These are phyloP conservation scores for Zaprionus inermis DNA, from an alignment of 1,140 invertebrate species.

Conservation along the genomic window DNA sequence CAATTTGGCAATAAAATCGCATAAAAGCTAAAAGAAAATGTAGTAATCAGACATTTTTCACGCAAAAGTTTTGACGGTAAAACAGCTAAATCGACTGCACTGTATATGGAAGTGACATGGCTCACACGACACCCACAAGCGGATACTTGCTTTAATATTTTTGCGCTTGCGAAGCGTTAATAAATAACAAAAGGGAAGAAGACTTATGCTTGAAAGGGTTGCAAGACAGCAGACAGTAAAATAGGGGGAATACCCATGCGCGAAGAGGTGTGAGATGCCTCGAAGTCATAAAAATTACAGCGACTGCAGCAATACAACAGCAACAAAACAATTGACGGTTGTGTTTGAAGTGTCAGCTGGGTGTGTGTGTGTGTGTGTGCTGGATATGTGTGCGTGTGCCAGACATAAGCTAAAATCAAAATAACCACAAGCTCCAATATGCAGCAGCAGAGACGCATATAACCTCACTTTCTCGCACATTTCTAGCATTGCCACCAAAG, in stretches of 20 bases:
- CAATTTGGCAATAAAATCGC: too few relatives aligned
- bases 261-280: slow-evolving; percentile 1
- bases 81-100: too few relatives aligned
- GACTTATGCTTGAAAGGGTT: slow-evolving; percentile 29
- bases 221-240: slow-evolving; percentile 29
- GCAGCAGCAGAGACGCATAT: slow-evolving; percentile 8
- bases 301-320: neutral
- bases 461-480: neutral
- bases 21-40: too few relatives aligned
- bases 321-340: slow-evolving; percentile 21
- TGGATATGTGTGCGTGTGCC: slow-evolving; percentile 9
- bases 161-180: slow-evolving; percentile 33
- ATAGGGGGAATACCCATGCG: neutral
- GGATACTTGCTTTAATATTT: slow-evolving; percentile 17
- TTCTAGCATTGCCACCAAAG: neutral
- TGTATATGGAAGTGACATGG: neutral
- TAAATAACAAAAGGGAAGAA: slow-evolving; percentile 33
- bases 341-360: neutral
- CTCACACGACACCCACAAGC: slow-evolving; percentile 14
- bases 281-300: slow-evolving; percentile 49
- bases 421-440: slow-evolving; percentile 46
- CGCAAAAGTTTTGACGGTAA: too few relatives aligned
- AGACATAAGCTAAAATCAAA: slow-evolving; percentile 45
- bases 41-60: too few relatives aligned
- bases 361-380: slow-evolving; percentile 5